Evolutionary conservation across 2,888 invertebrate genomes (phyloP), one percentile per base, ranked within the genome.

Genomic region (Ditula angustiorana): DNA sequence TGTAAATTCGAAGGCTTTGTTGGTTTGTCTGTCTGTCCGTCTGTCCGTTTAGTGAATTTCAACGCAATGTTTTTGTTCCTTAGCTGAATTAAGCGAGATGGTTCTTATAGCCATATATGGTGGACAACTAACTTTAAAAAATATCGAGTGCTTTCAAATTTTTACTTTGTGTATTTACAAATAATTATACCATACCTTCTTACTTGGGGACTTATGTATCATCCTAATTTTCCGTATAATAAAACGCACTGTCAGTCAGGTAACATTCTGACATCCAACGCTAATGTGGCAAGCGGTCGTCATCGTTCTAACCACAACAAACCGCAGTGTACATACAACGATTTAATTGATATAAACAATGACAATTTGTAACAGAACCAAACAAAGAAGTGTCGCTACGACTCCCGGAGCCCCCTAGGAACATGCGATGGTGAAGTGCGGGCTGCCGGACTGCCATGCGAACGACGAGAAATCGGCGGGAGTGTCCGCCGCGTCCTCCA

Each of bases 371-470:
- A 35, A 52, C 52, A 53, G 53, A 13, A 35, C 2, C 11, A 1
- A 35, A 11, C 33, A 10, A 35, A 26, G 16, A 41, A 1, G 8
- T 5, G 4, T 28, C 19, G 30, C 30, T 49, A 7, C 30, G 19
- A 19, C 11, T 35, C 30, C 8, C 23, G 46, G 10, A 23, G 13
- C 23, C 33, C 5, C 2, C 33, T n/a, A 35, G 5, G 10, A n/a
- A 11, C n/a, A 35, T 35, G 30, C 16, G 8, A 53, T 53, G 53
- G 24, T 24, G 21, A 53, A 23, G 53, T 53, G 53, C 21, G 53
- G 53, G n/a, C 1, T 13, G 1, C 53, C 44, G 30, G 49, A 16
- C n/a, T 41, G 56, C 41, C 16, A 10, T 41, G 41, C 41, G 2
- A 41, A 41, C 8, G 41, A 41, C 10, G 41, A 19, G 0, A 41